phyloP scores from a whole-genome alignment of 2,113 vertebrate genomes.

The Gallinago undulata region DNA sequence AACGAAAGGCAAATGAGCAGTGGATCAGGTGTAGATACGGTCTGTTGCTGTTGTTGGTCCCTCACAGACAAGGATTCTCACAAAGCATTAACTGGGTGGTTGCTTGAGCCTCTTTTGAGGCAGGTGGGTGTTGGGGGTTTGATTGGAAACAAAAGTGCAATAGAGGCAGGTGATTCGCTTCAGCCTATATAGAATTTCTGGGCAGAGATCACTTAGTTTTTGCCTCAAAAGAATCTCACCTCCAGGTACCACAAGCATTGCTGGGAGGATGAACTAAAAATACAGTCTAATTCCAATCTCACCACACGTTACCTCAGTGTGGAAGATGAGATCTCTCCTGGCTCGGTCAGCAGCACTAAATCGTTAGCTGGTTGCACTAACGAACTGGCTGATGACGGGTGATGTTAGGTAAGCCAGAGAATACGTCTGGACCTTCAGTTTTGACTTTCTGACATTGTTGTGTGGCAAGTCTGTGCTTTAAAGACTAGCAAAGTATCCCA shows the following conservation, averaged over 20 bases:
- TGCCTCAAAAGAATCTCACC: neutral
- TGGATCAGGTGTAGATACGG: neutral
- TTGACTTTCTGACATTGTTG: neutral
- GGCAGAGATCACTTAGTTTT: neutral
- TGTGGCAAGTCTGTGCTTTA: neutral
- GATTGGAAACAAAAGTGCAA: neutral
- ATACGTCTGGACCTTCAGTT: neutral
- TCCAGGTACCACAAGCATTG: rapidly evolving
- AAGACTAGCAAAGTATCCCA: neutral
- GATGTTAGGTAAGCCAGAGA: neutral
- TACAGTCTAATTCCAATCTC: neutral
- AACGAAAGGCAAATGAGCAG: neutral
- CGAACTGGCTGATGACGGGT: neutral
- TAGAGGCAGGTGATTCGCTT: neutral
- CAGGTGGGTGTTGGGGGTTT: neutral
- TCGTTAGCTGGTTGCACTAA: neutral
- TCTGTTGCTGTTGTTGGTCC: neutral
- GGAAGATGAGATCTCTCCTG: neutral
- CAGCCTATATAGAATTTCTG: neutral
- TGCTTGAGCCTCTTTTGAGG: neutral
- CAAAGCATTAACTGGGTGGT: neutral
- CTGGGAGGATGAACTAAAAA: neutral
- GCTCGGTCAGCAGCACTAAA: neutral
- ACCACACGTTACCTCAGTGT: neutral
- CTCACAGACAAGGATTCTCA: neutral